Evolutionary conservation across 2,797 vertebrate species (phyloP).

Genomic region (Coregonus ussuriensis): DNA sequence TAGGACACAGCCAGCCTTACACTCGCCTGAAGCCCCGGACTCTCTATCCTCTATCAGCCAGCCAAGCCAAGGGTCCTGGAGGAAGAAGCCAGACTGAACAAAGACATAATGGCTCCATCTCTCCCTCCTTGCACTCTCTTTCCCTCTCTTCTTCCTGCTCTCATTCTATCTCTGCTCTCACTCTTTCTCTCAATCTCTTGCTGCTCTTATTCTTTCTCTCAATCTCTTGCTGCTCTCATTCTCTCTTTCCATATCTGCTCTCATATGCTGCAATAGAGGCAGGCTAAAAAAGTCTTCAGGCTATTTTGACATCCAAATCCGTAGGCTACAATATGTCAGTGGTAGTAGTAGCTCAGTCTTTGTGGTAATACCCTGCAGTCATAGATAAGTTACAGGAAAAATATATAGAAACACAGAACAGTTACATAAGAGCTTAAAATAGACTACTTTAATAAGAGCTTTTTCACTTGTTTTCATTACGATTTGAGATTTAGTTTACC

Average conservation of each 20-base stretch:
- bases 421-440: background rate
- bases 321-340: slow-evolving; percentile 36
- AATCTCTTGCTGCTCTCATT: background rate
- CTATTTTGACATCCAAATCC: slow-evolving; percentile 47
- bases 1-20: background rate
- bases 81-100: slow-evolving; percentile 6
- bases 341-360: slow-evolving; percentile 29
- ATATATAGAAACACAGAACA: slow-evolving; percentile 25
- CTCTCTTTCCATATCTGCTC: too few species aligned
- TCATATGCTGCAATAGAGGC: slow-evolving; percentile 17
- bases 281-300: slow-evolving; percentile 30
- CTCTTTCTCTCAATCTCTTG: too few species aligned
- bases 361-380: slow-evolving; percentile 14
- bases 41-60: background rate
- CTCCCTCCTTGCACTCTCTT: slow-evolving; percentile 3
- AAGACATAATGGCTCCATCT: background rate
- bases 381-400: too few species aligned
- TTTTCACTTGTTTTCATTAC: too few species aligned
- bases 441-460: too few species aligned
- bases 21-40: background rate
- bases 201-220: background rate
- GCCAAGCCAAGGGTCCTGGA: background rate
- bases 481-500: too few species aligned
- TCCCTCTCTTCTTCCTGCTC: background rate
- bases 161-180: background rate